Conservation (phyloP, 2,797 vertebrate genomes). For the Nyctibius grandis region DNA sequence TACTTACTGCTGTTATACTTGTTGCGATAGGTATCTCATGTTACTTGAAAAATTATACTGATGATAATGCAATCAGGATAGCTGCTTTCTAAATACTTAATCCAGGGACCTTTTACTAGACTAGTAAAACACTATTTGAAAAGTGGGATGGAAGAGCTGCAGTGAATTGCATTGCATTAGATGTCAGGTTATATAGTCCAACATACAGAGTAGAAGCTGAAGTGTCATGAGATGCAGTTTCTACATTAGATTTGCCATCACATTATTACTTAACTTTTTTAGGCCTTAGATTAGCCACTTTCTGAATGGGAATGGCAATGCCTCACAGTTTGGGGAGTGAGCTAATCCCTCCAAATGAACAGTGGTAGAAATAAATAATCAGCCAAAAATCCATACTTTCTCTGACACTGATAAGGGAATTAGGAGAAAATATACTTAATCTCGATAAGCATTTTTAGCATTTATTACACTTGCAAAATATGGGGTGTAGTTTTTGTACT, state of each 20-base stretch:
- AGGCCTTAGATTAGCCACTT: neutral
- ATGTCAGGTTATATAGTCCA: neutral
- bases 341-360: neutral
- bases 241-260: neutral
- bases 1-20: neutral
- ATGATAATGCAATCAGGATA: neutral
- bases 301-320: neutral
- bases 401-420: neutral
- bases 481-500: neutral
- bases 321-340: neutral
- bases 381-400: neutral
- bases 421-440: neutral
- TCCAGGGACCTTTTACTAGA: neutral
- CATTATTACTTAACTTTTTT: neutral
- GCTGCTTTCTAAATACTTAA: neutral
- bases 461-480: neutral
- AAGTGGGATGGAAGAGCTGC: neutral
- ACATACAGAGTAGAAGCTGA: neutral
- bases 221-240: neutral
- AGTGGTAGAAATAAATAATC: neutral
- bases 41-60: neutral
- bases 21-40: rapidly evolving
- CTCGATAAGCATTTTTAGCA: neutral
- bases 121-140: neutral
- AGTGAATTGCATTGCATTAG: neutral